Percentiles rank a stretch among this genome's conserved stretches.
Evolutionary conservation across 2,113 vertebrate genomes (phyloP).

Genomic region (Dascyllus trimaculatus): DNA sequence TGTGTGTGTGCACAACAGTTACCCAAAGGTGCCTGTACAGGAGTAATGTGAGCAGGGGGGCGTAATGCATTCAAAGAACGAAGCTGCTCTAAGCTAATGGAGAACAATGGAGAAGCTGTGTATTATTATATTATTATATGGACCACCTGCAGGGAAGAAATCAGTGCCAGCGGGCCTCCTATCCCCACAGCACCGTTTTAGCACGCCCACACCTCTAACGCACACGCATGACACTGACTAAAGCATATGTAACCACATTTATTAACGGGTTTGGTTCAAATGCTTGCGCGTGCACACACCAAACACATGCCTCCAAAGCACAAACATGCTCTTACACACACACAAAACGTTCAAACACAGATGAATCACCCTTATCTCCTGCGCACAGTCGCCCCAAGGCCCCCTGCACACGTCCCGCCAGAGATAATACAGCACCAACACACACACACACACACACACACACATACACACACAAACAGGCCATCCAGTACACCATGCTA

Average conservation of each 20-base stretch:
- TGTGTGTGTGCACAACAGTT: constrained; percentile 19
- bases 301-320: constrained; percentile 54
- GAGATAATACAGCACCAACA: constrained; percentile 74
- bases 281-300: constrained; percentile 19
- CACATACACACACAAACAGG: constrained; percentile 42
- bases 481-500: constrained; percentile 53
- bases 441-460: constrained; percentile 49
- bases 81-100: constrained; percentile 26
- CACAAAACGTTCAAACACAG: constrained; percentile 67
- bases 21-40: constrained; percentile 43
- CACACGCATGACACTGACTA: constrained; percentile 36
- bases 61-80: constrained; percentile 44
- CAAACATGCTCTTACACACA: constrained; percentile 41
- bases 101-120: constrained; percentile 71
- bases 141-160: constrained; percentile 61
- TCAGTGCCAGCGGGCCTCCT: constrained; percentile 40
- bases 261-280: constrained; percentile 37
- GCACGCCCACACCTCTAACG: constrained; percentile 35
- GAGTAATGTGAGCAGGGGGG: constrained; percentile 39
- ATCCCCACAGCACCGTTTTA: constrained; percentile 17
- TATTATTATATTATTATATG: constrained; percentile 63
- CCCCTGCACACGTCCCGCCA: constrained; percentile 70
- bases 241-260: constrained; percentile 22
- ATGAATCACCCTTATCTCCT: constrained; percentile 84
- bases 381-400: constrained; percentile 80